A percentile compares a stretch with the other conserved stretches of the same genome.
Conservation (phyloP, 2,888 invertebrate genomes). For the Dimorphilus gyrociliatus region DNA sequence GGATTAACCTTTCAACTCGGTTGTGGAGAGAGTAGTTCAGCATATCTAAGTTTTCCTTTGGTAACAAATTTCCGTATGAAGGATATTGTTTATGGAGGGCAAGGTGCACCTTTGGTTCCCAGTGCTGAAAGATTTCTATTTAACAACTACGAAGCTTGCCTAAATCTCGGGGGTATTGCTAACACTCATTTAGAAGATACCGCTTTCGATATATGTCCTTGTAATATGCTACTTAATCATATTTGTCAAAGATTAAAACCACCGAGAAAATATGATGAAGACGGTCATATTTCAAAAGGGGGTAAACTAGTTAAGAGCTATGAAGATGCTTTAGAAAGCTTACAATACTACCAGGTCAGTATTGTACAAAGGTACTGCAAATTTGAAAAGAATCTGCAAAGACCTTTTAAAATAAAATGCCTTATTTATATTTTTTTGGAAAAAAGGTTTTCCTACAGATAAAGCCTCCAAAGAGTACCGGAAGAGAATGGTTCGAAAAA, state of each 20-base stretch:
- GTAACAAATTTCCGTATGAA: slow-evolving; percentile 26
- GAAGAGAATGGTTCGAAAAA: slow-evolving; percentile 20
- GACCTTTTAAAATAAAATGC: too few species aligned
- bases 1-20: slow-evolving; percentile 27
- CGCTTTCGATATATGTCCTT: slow-evolving; percentile 24
- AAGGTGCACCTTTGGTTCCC: slow-evolving; percentile 29
- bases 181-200: slow-evolving; percentile 18
- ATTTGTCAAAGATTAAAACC: slow-evolving; percentile 14
- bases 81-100: slow-evolving; percentile 27
- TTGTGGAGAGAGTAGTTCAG: slow-evolving; percentile 23
- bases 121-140: slow-evolving; percentile 24
- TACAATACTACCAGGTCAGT: slow-evolving; percentile 20
- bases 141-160: slow-evolving; percentile 18
- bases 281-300: slow-evolving; percentile 17
- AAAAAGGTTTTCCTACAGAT: too few species aligned
- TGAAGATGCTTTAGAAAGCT: slow-evolving; percentile 14
- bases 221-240: slow-evolving; percentile 24
- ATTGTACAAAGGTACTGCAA: too few species aligned
- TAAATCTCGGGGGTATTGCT: slow-evolving; percentile 30
- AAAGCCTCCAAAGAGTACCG: slow-evolving; percentile 24
- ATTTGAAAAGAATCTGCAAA: too few species aligned
- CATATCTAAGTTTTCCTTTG: slow-evolving; percentile 17
- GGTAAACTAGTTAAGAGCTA: slow-evolving; percentile 16
- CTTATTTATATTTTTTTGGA: too few species aligned
- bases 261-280: slow-evolving; percentile 15